Base-by-base conservation (phyloP, 2,113 vertebrate genomes). In the Tupaia chinensis region DNA sequence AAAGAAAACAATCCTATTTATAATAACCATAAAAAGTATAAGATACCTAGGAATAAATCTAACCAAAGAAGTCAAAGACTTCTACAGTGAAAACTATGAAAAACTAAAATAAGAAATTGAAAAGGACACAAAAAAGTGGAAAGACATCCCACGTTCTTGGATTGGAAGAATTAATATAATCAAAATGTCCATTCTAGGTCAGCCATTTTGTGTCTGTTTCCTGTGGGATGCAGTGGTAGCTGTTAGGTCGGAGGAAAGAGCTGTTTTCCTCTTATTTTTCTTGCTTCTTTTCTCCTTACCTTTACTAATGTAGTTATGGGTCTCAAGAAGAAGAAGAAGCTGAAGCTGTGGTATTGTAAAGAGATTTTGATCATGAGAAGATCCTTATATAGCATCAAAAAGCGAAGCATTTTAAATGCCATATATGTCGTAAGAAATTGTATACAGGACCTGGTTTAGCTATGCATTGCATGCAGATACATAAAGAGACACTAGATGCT, bases 391-490 rank as follows among this genome's bases (percentile, higher is more conserved):
- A 99, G 96, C 99, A 99, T 95, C 99, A 99, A 97, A 99, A 99
- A 98, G 99, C 99, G 66, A 99, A 99, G 97, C 99, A 99, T 99
- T 99, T 99, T 97, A 99, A 99, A 98, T 99, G 99, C 94, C 99
- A 99, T 87, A 99, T 99, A 98, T 99, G 99, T 98, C 99, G 99
- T 97, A 99, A 99, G 97, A 99, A 99, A 94, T 97, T 99, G 69
- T 99, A 99, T 91, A 99, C 99, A 66, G 99, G 99, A 79, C 99
- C 99, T 89, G 99, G 99, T 15, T 98, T 99, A 98, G 99, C 99
- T 84, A 99, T 99, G 97, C 99, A 99, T 94, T 99, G 99, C 97
- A 99, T 99, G 99, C 99, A 99, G 99, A 99, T 99, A 98, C 99
- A 99, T 98, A 99, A 99, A 98, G 99, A 99, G 98, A 99, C 99